A percentile compares a stretch with the other conserved stretches of the same genome.
Evolutionary conservation across 2,113 vertebrate genomes (phyloP).

Genomic region (Hystrix brachyura): DNA sequence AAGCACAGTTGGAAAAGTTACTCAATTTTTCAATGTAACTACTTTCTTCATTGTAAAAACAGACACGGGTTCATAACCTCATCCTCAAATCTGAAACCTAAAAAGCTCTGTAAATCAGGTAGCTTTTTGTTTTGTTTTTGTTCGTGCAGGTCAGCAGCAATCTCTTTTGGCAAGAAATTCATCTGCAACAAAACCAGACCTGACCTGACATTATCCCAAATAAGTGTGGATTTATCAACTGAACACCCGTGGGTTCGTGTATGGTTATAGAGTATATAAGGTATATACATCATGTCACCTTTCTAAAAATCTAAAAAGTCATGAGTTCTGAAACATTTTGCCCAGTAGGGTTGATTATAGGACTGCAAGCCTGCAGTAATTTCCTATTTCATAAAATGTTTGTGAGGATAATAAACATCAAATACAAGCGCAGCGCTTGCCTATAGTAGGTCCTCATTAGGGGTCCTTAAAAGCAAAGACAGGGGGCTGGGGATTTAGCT

Average conservation of each 20-base stretch:
- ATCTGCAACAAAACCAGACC: slow-evolving; percentile 51
- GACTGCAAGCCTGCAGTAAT: background rate
- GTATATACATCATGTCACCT: background rate
- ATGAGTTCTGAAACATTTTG: background rate
- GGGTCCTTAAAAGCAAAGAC: background rate
- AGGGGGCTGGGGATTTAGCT: too few species aligned
- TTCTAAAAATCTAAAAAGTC: slow-evolving; percentile 43
- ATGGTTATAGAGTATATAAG: background rate
- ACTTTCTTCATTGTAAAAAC: slow-evolving; percentile 1
- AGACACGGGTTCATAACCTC: background rate
- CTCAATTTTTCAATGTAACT: background rate
- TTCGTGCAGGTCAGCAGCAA: background rate
- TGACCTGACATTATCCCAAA: slow-evolving; percentile 12
- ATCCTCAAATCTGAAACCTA: slow-evolving; percentile 28
- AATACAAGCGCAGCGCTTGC: background rate
- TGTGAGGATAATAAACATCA: background rate
- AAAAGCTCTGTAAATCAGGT: slow-evolving; percentile 18
- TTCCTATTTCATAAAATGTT: background rate
- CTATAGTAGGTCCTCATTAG: background rate
- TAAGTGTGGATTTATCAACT: background rate
- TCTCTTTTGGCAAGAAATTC: slow-evolving; percentile 42
- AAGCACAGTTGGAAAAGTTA: background rate
- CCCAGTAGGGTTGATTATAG: background rate
- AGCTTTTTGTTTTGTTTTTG: background rate
- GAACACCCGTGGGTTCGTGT: background rate